Evolutionary conservation across 2,113 vertebrate species (phyloP), one percentile per base, ranked within the genome.

Genomic region (Artemisiospiza belli): DNA sequence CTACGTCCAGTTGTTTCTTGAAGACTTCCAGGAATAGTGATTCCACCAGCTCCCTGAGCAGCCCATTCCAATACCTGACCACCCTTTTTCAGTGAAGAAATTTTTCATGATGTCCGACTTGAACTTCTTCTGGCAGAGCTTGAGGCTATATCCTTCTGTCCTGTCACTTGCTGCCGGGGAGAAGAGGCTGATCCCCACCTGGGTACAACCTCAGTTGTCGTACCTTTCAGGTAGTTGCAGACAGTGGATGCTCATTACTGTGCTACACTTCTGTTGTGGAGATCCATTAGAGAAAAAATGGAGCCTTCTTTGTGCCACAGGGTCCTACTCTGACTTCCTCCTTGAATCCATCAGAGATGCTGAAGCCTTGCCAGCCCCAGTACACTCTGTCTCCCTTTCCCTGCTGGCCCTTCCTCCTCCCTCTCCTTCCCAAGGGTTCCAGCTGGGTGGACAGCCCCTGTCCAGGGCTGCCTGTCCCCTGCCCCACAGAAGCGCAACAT

Each of bases 401-500:
- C 51, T 58, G 20, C 35, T 12, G 12, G 14, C 18, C 39, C 39
- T 39, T 81, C 23, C 30, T 54, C 52, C 14, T 77, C n/a, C 25
- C 28, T 76, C 51, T 80, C 41, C 31, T 57, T 70, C 85, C 43
- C 70, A 31, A 67, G 28, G 0, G 10, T 55, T 51, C 20, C 59
- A 74, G 46, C 13, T 41, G 59, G 49, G 30, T 5, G 3, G 9
- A 28, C 1, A 20, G 39, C 16, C 41, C 16, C 39, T 22, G 39
- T 24, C 27, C 21, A 55, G 68, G 28, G 33, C 59, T 47, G 12
- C 37, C 30, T 61, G 37, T 24, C 13, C 19, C 19, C 62, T 20
- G 35, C 49, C 27, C 31, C 1, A 2, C 39, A 72, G 52, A 7
- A 90, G 47, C 24, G 25, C 1, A 0, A 18, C 1, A 6, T 2